phyloP scores from a whole-genome alignment of 2,113 vertebrate species.

The Rhodinocichla rosea region DNA sequence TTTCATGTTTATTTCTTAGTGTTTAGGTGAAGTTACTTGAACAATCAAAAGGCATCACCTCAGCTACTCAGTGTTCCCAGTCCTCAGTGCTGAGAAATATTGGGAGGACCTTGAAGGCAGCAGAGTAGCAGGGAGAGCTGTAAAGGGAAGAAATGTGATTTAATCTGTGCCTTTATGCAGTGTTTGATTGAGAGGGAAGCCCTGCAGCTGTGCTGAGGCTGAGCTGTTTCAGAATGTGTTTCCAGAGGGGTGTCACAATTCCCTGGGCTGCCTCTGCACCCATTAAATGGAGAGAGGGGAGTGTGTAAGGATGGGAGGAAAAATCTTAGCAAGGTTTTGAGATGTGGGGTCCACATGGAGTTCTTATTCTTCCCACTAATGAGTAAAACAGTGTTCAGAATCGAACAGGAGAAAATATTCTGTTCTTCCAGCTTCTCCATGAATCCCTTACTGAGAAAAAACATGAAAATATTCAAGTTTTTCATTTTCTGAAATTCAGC shows the following conservation, averaged over 20 bases:
- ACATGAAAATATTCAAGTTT: accelerated
- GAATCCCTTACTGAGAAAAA: background rate
- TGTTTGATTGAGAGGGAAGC: background rate
- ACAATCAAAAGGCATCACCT: background rate
- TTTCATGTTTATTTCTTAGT: background rate
- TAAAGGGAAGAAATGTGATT: background rate
- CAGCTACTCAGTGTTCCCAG: background rate
- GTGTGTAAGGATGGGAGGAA: background rate
- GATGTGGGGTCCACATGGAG: accelerated
- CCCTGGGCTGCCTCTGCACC: background rate
- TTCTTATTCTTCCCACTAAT: background rate
- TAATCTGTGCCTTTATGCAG: background rate
- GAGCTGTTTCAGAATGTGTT: background rate
- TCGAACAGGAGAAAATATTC: background rate
- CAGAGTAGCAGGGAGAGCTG: background rate
- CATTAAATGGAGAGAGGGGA: accelerated
- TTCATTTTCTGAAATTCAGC: too few relatives aligned
- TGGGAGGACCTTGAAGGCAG: background rate
- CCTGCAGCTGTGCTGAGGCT: background rate
- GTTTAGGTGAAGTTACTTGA: background rate
- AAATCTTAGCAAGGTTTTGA: background rate
- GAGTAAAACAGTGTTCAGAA: background rate
- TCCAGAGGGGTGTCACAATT: background rate
- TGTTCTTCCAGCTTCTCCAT: background rate
- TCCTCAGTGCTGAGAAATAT: background rate